Evolutionary conservation across 2,113 vertebrate species (phyloP), one percentile per base, ranked within the genome.

Genomic region (Poeciliopsis turrubarensis): DNA sequence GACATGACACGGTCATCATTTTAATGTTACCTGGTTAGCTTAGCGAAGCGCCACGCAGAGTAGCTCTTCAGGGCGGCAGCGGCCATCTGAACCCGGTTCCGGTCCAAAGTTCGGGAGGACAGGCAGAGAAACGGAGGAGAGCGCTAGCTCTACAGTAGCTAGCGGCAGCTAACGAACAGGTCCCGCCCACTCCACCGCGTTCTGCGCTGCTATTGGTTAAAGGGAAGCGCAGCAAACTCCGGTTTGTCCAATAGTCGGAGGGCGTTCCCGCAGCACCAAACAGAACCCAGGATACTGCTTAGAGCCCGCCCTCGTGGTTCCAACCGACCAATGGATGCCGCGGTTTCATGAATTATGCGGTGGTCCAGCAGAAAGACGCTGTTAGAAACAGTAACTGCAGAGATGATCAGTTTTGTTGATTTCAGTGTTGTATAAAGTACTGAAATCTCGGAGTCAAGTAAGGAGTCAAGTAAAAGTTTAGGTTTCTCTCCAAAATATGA

Each of bases 231-330:
- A 61, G 25, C 22, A 1, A 10, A 17, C 19, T 3, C 22, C 3
- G 14, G 14, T 64, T 25, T 14, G 57, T 44, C 72, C 60, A 75
- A 72, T 69, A n/a, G n/a, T 0, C 0, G 44, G 4, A 30, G 10
- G 4, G 1, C 3, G 0, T 4, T 44, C 26, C n/a, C 0, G 0
- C 12, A n/a, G 1, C 37, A 13, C 81, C 61, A 79, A 79, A 62
- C 1, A 47, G 1, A 73, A 22, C 5, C 5, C 41, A 5, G 31
- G 22, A 2, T 39, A 0, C 0, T 0, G 10, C 5, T 27, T 1
- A 32, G 34, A 29, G 9, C 79, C 90, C 91, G 72, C 92, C 91
- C 63, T 30, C 22, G 30, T 37, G 2, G 41, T 25, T 65, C 68
- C 29, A 31, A 10, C 25, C 63, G 57, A 25, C 90, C 89, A 92